Base-by-base conservation (phyloP, 2,888 invertebrate genomes). In the Chymomyza amoena region DNA sequence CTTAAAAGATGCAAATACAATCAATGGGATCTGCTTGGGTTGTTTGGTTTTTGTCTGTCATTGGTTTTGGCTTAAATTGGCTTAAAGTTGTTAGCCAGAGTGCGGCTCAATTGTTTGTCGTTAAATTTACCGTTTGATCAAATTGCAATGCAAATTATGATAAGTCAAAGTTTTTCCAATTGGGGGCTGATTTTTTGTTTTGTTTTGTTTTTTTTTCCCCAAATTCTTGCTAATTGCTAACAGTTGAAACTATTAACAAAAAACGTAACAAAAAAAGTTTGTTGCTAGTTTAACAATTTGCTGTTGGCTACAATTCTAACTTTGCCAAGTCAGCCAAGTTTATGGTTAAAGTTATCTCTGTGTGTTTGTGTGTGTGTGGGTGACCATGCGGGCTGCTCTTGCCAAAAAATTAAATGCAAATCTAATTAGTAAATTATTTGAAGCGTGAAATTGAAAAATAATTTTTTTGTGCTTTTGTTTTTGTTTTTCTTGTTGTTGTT, bases 401-500 rank as follows among this genome's bases (percentile, higher is more conserved):
- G 75, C 80, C 75, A 75, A 84, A 86, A 86, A 80, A 83, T 83
- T 80, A 82, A 81, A 85, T 87, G 89, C 84, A 90, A 90, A 89
- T 89, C 89, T 90, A 90, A 90, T 90, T 90, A 90, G 89, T 89
- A 89, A 87, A 89, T 75, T 87, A 83, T 87, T 89, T 87, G 87
- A 89, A 85, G 90, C 90, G 87, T 90, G 89, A 90, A 90, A 90
- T 90, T 89, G 89, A 87, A 89, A 90, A 89, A 78, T 80, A 73
- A 78, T 81, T 86, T 80, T 80, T 77, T 68, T 61, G 20, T 61
- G 72, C 63, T 39, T 36, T 71, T 69, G 52, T 16, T 54, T 16
- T 54, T 54, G 10, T n/a, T 39, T 18, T 54, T 69, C 60, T 60
- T 67, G 10, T 67, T 70, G 57, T 75, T 68, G 67, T 68, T 54